Evolutionary conservation across 2,888 invertebrate species (phyloP), one percentile per base, ranked within the genome.

Genomic region (Alentia gelatinosa): DNA sequence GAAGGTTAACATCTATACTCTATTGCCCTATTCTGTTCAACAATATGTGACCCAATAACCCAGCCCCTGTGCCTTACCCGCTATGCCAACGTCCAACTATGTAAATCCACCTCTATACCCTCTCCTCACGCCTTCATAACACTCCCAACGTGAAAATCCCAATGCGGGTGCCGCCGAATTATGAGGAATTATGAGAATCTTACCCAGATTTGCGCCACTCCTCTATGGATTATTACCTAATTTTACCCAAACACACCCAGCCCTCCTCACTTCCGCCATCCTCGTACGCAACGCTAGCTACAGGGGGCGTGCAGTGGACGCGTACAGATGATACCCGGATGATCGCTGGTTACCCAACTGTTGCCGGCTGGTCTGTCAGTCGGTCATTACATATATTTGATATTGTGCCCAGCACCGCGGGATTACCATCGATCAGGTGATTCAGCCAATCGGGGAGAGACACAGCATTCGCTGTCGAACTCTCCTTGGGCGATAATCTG

Each of bases 401-500:
- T 39, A 39, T 39, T 79, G 79, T 74, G 30, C 15, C 30, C 74
- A 12, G 30, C 3, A 33, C 33, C 30, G 15, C 23, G 19, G 37
- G 37, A 79, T 79, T 35, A 79, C 39, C 79, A 79, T 79, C 26
- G 79, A 79, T 79, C 35, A 35, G 79, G 35, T 79, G 12, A 79
- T 79, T 79, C 79, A 79, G 79, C 79, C 79, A 79, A 79, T 79
- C 74, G 39, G 35, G 9, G 39, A 0, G 23, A 35, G 23, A 39
- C 15, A 26, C 35, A 37, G 37, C 37, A 39, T 35, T 79, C 39
- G 23, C 79, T 79, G 79, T n/a, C 37, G 79, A 19, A 35, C 79
- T 39, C 37, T 79, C 79, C 12, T 1, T 79, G 79, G 79, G 79
- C 79, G 79, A 79, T 79, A 79, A 79, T 79, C 79, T 35, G 39